Evolutionary conservation across 2,113 vertebrate genomes (phyloP).

Genomic region (Hylia prasina): DNA sequence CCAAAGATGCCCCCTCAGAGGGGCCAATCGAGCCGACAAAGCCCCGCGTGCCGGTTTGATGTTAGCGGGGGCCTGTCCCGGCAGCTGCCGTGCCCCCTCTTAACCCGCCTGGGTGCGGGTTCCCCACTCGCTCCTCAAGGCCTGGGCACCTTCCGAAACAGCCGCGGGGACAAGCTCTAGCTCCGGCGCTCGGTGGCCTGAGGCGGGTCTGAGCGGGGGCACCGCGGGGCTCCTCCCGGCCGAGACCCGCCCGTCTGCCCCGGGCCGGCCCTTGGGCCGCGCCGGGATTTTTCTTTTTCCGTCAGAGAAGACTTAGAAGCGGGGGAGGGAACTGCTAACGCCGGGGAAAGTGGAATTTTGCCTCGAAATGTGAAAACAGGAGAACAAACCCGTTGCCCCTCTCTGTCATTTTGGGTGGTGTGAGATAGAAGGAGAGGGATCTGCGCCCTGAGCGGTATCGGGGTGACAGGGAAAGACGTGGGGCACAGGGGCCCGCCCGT

Average conservation of each 20-base stretch:
- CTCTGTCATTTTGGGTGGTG: not conserved
- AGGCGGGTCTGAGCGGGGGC: not conserved
- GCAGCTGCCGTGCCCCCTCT: not conserved
- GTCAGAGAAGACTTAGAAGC: not conserved
- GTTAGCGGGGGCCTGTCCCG: not conserved
- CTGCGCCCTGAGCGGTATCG: not conserved
- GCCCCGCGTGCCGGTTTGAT: not conserved
- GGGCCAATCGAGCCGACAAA: not conserved
- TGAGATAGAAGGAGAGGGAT: not conserved
- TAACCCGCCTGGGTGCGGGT: not conserved
- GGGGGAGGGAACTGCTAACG: not conserved
- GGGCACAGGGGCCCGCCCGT: too few species aligned
- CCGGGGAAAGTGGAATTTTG: not conserved
- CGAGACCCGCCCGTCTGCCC: not conserved
- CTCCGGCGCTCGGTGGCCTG: not conserved
- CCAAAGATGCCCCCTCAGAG: slow-evolving; percentile 1
- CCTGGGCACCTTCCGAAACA: not conserved
- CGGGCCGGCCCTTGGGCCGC: not conserved
- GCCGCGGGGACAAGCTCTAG: not conserved
- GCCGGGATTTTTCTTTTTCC: not conserved
- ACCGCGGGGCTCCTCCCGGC: not conserved
- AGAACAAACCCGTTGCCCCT: not conserved
- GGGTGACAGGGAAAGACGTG: too few species aligned
- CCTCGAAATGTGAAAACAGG: not conserved
- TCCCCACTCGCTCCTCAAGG: not conserved